Percentiles rank a stretch among this genome's conserved stretches.
These are phyloP conservation scores for Lasiurus borealis DNA, from an alignment of 2,113 vertebrate genomes.

Conservation along the genomic window DNA sequence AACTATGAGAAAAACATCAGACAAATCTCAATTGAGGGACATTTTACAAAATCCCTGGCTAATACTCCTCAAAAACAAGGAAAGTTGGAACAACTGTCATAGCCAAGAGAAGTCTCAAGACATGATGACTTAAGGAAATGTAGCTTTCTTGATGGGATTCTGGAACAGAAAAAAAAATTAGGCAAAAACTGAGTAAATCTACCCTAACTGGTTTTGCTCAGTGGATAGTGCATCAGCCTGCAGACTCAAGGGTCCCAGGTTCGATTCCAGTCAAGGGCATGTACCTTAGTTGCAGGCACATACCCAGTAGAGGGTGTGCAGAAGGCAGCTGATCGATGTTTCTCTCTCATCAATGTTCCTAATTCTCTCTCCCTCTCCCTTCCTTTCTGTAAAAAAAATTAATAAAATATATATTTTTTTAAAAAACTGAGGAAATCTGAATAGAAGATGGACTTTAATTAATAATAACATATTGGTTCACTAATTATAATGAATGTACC, in stretches of 20 bases:
- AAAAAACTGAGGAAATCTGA: background rate
- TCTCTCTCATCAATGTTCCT: too few species aligned
- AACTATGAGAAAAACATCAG: background rate
- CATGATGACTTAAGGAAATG: fast-evolving
- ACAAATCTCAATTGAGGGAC: background rate
- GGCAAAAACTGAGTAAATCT: background rate
- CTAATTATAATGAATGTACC: background rate
- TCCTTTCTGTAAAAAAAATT: too few species aligned
- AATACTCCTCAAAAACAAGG: background rate
- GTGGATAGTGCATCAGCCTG: too few species aligned
- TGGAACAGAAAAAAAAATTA: background rate
- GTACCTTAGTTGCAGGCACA: too few species aligned
- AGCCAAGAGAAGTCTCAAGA: background rate
- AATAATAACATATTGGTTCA: background rate
- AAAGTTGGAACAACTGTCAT: background rate
- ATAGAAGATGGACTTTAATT: background rate
- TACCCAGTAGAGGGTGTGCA: too few species aligned
- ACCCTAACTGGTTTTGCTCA: too few species aligned
- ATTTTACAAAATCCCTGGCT: background rate
- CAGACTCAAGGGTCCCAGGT: too few species aligned
- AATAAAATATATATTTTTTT: too few species aligned
- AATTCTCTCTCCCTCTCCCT: too few species aligned
- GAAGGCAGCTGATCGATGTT: too few species aligned
- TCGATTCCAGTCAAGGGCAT: too few species aligned
- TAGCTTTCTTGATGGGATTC: background rate